Evolutionary conservation across 2,797 vertebrate species (phyloP), one percentile per base, ranked within the genome.

Genomic region (Melanogrammus aeglefinus): DNA sequence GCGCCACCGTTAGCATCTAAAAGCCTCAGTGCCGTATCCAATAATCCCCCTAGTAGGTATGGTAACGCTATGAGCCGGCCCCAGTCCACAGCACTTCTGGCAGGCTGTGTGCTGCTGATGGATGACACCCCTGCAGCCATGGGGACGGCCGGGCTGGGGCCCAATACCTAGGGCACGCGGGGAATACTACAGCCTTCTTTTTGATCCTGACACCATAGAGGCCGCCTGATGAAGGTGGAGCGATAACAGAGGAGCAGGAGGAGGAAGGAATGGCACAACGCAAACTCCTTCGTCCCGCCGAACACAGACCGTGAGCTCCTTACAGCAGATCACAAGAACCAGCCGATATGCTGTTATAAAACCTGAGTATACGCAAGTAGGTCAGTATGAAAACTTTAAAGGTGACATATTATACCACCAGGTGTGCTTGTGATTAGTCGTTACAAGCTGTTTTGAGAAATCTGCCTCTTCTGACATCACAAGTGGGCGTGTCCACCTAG

Each of bases 81-180:
- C 74, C 84, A 77, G 83, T 79, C 81, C 84, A 82, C 82, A 80
- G 77, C 84, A 82, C 4, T 73, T 16, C 29, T 57, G 69, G 70
- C 70, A 51, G 44, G 14, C 47, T 78, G 82, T 73, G 80, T 72
- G 83, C 80, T 92, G 91, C 80, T 92, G 91, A 93, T 91, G 90
- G 90, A 93, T 92, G 88, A 88, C 74, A 86, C 89, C 90, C 89
- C 91, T 91, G 87, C 90, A 91, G 91, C 83, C 84, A 89, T 47
- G 51, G 36, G 80, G 77, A 80, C 88, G 81, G 74, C 79, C 75
- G 87, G 87, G 85, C 89, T 82, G 80, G 85, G 83, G 79, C 85
- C 89, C 86, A 84, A 82, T 78, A 84, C 77, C 44, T 38, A 80
- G 29, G 84, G 78, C 86, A 77, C 80, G 82, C 73, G 47, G 87